Evolutionary conservation across 2,797 vertebrate species (phyloP).

Genomic region (Macroramphosus scolopax): DNA sequence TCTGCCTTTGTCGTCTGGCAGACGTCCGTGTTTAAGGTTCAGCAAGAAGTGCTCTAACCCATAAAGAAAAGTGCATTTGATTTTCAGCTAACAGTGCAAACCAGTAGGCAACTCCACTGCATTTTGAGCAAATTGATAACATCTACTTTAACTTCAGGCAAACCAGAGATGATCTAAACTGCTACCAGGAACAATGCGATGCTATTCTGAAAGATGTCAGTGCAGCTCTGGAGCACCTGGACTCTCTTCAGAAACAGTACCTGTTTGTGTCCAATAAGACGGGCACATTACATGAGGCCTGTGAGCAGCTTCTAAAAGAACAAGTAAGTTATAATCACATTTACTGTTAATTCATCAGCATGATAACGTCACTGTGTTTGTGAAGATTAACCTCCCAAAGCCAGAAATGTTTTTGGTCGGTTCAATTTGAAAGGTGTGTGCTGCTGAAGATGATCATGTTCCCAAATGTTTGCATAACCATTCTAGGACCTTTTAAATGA

Average conservation of each 20-base stretch:
- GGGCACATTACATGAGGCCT: slow-evolving; percentile 92
- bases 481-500: no score
- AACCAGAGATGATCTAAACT: slow-evolving; percentile 89
- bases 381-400: background rate
- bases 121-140: no score
- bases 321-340: slow-evolving; percentile 79
- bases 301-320: slow-evolving; percentile 95
- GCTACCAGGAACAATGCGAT: slow-evolving; percentile 96
- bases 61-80: no score
- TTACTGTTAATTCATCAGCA: no score
- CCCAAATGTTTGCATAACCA: no score
- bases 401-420: background rate
- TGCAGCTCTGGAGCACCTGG: slow-evolving; percentile 88
- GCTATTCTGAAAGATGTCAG: slow-evolving; percentile 90
- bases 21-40: no score
- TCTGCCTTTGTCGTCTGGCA: no score
- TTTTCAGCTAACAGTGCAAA: background rate
- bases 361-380: background rate
- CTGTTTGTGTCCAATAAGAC: slow-evolving; percentile 98
- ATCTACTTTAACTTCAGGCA: no score
- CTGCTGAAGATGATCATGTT: no score
- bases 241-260: slow-evolving; percentile 94
- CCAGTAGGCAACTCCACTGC: background rate
- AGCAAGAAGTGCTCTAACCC: no score
- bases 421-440: no score